Evolutionary conservation across 1,140 invertebrate species (phyloP).

Genomic region (Brachionus sp.): DNA sequence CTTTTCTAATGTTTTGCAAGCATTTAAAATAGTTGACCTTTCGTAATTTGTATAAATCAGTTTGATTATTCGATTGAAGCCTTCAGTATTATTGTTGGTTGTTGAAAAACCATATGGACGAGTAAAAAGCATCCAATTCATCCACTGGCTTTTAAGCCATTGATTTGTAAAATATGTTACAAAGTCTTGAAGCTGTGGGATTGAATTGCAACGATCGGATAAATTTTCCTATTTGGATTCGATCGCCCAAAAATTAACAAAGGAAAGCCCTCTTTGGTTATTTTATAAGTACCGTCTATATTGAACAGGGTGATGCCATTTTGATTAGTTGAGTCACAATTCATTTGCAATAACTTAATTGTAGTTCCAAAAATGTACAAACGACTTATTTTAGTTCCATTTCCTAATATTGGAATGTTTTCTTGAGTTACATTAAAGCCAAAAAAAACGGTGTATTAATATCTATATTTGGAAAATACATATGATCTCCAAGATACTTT

Average conservation of each 20-base stretch:
- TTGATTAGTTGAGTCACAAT: not conserved
- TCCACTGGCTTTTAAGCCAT: not conserved
- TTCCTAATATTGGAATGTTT: not conserved
- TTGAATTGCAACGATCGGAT: no score
- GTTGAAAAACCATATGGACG: not conserved
- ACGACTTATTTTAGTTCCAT: not conserved
- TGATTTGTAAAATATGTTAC: no score
- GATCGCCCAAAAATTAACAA: not conserved
- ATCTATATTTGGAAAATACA: not conserved
- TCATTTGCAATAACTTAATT: not conserved
- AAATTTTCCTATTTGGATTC: not conserved
- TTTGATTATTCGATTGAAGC: not conserved
- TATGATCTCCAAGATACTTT: not conserved
- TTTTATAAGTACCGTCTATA: not conserved
- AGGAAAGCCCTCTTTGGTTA: not conserved
- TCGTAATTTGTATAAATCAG: not conserved
- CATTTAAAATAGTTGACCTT: not conserved
- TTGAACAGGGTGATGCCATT: not conserved
- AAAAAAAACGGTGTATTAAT: not conserved
- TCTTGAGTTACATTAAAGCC: not conserved
- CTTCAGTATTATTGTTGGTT: not conserved
- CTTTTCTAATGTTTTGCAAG: not conserved
- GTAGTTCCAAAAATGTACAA: not conserved
- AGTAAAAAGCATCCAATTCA: not conserved
- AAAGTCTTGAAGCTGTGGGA: no score